phyloP scores from a whole-genome alignment of 2,888 invertebrate genomes.

The Sesamia inferens region DNA sequence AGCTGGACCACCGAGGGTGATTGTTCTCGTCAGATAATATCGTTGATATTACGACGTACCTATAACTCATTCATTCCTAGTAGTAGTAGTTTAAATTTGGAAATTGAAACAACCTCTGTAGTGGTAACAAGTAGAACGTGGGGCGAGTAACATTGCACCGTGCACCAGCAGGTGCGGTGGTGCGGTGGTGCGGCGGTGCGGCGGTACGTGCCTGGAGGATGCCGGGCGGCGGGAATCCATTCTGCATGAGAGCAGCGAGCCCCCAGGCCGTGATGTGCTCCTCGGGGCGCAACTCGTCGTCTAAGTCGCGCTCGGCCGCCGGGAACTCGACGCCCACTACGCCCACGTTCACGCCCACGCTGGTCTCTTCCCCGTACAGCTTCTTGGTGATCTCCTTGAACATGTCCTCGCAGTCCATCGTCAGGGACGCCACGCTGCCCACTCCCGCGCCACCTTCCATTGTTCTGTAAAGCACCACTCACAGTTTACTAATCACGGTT shows the following conservation, averaged over 20 bases:
- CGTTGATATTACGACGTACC: not conserved
- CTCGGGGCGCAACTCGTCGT: constrained; percentile 91
- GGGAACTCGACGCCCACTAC: constrained; percentile 87
- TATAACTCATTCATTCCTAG: too few relatives aligned
- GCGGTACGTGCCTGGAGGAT: constrained; percentile 80
- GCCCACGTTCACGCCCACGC: constrained; percentile 75
- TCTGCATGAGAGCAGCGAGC: constrained; percentile 94
- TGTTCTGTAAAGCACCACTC: constrained; percentile 61
- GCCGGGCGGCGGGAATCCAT: constrained; percentile 92
- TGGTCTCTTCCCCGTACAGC: constrained; percentile 95
- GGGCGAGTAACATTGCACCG: not conserved
- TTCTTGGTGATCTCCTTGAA: constrained; percentile 98
- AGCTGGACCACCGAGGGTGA: too few relatives aligned
- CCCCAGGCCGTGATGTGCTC: constrained; percentile 94
- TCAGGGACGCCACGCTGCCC: constrained; percentile 87
- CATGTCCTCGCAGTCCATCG: constrained; percentile 95
- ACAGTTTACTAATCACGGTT: not conserved
- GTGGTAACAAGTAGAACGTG: not conserved
- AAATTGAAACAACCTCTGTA: not conserved
- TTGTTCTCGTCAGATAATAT: too few relatives aligned
- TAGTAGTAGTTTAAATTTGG: too few relatives aligned
- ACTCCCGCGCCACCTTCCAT: constrained; percentile 89
- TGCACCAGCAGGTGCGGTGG: not conserved
- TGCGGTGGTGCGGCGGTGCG: not conserved
- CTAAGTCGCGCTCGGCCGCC: constrained; percentile 87